Conservation (phyloP, 2,113 vertebrate species). For the Petroica traversi region DNA sequence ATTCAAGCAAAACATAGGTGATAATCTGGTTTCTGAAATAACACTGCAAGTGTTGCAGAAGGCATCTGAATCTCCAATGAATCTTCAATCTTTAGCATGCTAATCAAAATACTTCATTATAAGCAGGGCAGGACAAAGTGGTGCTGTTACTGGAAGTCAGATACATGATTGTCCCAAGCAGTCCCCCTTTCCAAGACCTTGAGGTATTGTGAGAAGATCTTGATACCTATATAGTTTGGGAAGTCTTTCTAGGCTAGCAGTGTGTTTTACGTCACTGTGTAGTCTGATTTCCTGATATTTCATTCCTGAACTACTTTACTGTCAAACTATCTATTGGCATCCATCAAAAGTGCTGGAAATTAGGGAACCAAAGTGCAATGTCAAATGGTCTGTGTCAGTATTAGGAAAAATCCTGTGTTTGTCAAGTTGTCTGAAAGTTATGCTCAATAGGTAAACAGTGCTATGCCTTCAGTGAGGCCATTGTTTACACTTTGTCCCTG, state of each 20-base stretch:
- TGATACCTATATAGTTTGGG: background rate
- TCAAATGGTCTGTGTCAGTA: background rate
- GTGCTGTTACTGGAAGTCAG: background rate
- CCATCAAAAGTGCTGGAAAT: background rate
- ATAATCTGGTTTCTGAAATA: background rate
- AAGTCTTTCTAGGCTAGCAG: background rate
- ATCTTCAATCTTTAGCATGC: background rate
- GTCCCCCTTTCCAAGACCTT: background rate
- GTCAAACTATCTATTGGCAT: background rate
- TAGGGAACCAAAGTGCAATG: background rate
- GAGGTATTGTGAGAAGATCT: background rate
- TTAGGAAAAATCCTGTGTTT: background rate
- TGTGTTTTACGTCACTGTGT: background rate
- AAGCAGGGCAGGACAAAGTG: background rate
- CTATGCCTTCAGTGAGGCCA: background rate
- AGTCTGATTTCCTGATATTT: background rate
- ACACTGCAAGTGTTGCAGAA: background rate
- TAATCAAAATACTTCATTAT: background rate
- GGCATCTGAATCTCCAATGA: background rate
- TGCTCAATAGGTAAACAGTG: background rate
- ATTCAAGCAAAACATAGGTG: background rate
- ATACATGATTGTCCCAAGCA: background rate
- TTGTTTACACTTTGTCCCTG: background rate
- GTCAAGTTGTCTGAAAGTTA: background rate
- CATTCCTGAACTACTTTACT: background rate